phyloP scores from a whole-genome alignment of 2,888 invertebrate species.

The Halocaridina rubra region DNA sequence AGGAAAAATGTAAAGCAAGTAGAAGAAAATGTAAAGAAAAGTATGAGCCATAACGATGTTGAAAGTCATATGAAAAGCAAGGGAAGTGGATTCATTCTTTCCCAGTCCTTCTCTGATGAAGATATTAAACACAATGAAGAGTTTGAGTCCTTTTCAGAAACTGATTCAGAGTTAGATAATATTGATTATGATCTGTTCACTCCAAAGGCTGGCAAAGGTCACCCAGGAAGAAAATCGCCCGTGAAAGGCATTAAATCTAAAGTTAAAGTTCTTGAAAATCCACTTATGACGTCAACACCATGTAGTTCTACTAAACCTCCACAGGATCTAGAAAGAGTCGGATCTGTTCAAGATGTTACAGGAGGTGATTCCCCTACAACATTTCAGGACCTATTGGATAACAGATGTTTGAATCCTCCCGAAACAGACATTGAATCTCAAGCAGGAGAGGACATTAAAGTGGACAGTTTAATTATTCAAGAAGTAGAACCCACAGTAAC shows the following conservation, averaged over 20 bases:
- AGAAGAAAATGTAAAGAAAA: slow-evolving; percentile 29
- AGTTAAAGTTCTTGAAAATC: background rate
- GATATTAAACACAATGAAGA: slow-evolving; percentile 41
- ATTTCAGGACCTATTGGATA: slow-evolving; percentile 33
- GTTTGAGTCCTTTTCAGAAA: slow-evolving; percentile 51
- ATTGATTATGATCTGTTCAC: slow-evolving; percentile 53
- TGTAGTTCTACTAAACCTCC: background rate
- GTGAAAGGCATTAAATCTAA: background rate
- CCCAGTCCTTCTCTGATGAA: slow-evolving; percentile 55
- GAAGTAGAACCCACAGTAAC: background rate
- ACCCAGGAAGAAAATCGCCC: background rate
- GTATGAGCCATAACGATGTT: slow-evolving; percentile 41
- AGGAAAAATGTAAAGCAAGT: background rate
- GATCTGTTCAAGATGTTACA: background rate
- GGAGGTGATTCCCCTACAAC: slow-evolving; percentile 23
- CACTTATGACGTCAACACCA: slow-evolving; percentile 12
- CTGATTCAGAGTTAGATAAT: slow-evolving; percentile 53
- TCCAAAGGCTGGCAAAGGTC: slow-evolving; percentile 10
- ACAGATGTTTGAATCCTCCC: slow-evolving; percentile 39
- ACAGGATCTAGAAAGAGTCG: background rate
- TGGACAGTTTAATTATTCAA: slow-evolving; percentile 1
- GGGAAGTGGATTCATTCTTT: background rate
- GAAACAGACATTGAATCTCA: slow-evolving; percentile 25
- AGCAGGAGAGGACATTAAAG: background rate
- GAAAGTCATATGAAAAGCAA: slow-evolving; percentile 19